Evolutionary conservation across 2,113 vertebrate genomes (phyloP).

Genomic region (Trinectes maculatus): DNA sequence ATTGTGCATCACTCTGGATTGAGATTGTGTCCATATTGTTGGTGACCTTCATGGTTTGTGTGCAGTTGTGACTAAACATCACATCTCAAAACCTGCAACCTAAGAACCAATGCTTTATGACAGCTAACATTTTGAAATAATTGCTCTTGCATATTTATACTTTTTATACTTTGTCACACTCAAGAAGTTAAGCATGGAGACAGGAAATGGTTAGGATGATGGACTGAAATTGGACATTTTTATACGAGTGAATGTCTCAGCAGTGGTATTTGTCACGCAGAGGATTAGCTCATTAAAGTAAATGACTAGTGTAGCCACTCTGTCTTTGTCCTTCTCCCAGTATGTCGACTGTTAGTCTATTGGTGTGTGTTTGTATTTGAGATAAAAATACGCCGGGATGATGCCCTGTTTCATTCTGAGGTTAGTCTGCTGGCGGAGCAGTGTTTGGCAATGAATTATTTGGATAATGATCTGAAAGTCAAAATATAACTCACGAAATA

Average conservation of each 20-base stretch:
- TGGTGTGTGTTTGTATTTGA: slow-evolving; percentile 4
- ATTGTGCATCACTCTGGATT: slow-evolving; percentile 1
- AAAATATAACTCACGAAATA: too few species aligned
- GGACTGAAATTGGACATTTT: slow-evolving; percentile 47
- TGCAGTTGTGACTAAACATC: not conserved
- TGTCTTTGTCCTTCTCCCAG: slow-evolving; percentile 22
- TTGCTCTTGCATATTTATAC: not conserved
- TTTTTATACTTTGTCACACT: not conserved
- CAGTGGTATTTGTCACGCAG: slow-evolving; percentile 31
- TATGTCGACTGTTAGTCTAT: slow-evolving; percentile 13
- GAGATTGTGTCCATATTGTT: not conserved
- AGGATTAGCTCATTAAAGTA: slow-evolving; percentile 43
- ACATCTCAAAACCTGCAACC: not conserved
- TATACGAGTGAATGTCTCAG: slow-evolving; percentile 26
- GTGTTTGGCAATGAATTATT: too few species aligned
- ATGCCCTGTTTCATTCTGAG: too few species aligned
- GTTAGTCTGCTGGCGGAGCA: too few species aligned
- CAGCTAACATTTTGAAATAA: not conserved
- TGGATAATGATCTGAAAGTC: too few species aligned
- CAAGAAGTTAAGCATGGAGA: slow-evolving; percentile 23
- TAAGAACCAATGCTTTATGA: not conserved
- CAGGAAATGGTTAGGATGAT: slow-evolving; percentile 23
- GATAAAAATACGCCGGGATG: not conserved
- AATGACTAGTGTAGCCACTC: slow-evolving; percentile 17
- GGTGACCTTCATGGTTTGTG: slow-evolving; percentile 2